phyloP scores from a whole-genome alignment of 2,113 vertebrate species.

The Scartelaos histophorus region DNA sequence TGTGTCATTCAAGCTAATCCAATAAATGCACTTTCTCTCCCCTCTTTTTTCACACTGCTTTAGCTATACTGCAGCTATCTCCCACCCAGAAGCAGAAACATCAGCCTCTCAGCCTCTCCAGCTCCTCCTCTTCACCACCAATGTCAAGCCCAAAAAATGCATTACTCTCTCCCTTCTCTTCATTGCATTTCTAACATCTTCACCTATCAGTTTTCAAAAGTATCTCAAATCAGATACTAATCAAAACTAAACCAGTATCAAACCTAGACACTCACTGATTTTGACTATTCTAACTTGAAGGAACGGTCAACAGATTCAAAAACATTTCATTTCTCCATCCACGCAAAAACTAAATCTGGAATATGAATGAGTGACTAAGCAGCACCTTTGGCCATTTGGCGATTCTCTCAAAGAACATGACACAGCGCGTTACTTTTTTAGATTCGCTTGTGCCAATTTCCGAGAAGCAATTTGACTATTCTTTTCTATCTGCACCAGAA shows the following conservation, averaged over 20 bases:
- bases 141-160: neutral
- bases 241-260: too few species aligned
- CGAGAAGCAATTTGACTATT: neutral
- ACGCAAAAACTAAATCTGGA: constrained; percentile 14
- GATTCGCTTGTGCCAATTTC: constrained; percentile 28
- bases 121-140: neutral
- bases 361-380: constrained; percentile 41
- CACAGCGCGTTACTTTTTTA: constrained; percentile 40
- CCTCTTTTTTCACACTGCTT: neutral
- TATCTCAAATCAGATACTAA: too few species aligned
- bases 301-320: constrained; percentile 4
- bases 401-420: constrained; percentile 46
- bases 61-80: neutral
- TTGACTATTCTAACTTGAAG: too few species aligned
- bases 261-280: too few species aligned
- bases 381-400: constrained; percentile 47
- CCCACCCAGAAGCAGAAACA: neutral
- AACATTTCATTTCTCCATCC: constrained; percentile 1
- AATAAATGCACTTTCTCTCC: neutral
- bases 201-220: too few species aligned
- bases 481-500: constrained; percentile 30
- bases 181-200: too few species aligned
- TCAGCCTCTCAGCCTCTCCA: neutral
- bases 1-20: neutral
- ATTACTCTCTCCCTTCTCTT: neutral